Conservation (phyloP, 2,113 vertebrate species). For the Cyrtonyx montezumae region DNA sequence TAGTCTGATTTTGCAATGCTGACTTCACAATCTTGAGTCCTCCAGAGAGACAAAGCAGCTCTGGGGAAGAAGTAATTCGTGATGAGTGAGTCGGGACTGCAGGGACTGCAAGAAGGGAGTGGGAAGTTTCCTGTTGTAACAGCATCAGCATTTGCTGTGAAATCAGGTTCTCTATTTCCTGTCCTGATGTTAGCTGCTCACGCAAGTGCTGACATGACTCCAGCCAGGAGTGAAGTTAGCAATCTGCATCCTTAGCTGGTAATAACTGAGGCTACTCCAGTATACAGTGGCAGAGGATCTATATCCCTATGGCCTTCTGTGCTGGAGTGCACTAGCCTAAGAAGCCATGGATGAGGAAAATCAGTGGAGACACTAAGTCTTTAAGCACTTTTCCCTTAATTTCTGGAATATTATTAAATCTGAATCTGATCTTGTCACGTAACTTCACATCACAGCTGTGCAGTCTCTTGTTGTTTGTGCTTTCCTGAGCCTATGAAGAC, state of each 20-base stretch:
- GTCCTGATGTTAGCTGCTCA: neutral
- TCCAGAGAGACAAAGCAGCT: neutral
- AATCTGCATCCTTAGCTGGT: neutral
- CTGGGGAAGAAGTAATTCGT: neutral
- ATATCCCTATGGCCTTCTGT: neutral
- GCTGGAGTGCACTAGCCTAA: neutral
- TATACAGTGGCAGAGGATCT: neutral
- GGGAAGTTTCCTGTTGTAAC: neutral
- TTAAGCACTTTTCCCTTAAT: neutral
- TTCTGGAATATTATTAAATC: neutral
- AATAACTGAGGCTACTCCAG: neutral
- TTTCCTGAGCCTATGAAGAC: neutral
- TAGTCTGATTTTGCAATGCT: neutral
- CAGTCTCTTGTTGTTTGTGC: neutral
- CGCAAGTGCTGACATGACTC: neutral
- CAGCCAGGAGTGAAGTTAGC: neutral
- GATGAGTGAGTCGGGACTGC: neutral
- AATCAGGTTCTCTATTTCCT: neutral
- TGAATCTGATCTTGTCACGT: neutral
- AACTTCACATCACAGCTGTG: neutral
- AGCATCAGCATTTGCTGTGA: neutral
- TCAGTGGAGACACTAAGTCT: neutral
- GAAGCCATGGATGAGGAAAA: neutral
- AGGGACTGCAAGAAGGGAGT: neutral
- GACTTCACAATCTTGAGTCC: neutral